Evolutionary conservation across 2,888 invertebrate genomes (phyloP), one percentile per base, ranked within the genome.

Genomic region (Nasonovia ribisnigri): DNA sequence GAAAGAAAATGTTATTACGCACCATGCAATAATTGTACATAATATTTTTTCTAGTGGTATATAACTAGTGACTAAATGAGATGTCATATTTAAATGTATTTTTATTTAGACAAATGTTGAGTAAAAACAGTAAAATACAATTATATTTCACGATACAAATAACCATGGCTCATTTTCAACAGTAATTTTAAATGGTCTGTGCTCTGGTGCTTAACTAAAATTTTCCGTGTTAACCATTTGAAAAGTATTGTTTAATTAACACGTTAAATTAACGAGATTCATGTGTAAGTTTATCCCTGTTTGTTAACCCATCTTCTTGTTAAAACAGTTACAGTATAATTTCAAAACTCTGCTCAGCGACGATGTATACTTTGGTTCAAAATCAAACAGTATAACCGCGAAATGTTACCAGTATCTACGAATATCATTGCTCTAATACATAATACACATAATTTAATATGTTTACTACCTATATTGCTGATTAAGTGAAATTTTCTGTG

Each of bases 321-420:
- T 20, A 88, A 24, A 3, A 24, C 24, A 51, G 51, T 24, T 51
- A 51, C 10, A 16, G 24, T 24, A 36, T n/a, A 36, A 88, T 88
- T 51, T 88, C 51, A 88, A 46, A 88, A 88, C 88, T 24, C 36
- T 48, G 0, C 10, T 36, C 20, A 3, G 11, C 46, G 51, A 51
- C 87, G 4, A 51, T 36, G 4, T 36, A 88, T 36, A 36, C 36
- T 77, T 36, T 20, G 24, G 88, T 26, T 36, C 88, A 88, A 51
- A 88, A 88, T 88, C 51, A 88, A 88, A 88, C 88, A 88, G 24
- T 48, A 88, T 77, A 77, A 51, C 51, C 88, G 51, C 36, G 10
- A 88, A 51, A 36, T 36, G 51, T 88, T n/a, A 36, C 24, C 51
- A 88, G 24, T 24, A 51, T 24, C 88, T 51, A 51, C 51, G 24